These are phyloP conservation scores for Campylomormyrus numenius DNA, from an alignment of 2,113 vertebrate genomes.

Conservation along the genomic window DNA sequence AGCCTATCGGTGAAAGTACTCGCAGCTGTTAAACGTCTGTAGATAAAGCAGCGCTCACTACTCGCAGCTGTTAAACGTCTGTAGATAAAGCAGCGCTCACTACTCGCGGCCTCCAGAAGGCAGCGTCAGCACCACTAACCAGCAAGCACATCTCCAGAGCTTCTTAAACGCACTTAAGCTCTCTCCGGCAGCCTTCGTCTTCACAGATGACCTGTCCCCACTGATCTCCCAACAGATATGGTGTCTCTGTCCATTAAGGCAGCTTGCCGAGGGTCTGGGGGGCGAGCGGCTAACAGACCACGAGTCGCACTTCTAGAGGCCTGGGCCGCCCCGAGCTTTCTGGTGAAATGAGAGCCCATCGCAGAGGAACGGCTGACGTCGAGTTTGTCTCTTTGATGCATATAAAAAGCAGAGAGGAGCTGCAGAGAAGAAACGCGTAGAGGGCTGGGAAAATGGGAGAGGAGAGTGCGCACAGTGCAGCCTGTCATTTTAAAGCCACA, in stretches of 20 bases:
- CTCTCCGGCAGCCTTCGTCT: not conserved
- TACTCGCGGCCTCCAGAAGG: not conserved
- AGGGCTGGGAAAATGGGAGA: not conserved
- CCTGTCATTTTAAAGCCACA: constrained; percentile 7
- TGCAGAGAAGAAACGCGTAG: too few relatives aligned
- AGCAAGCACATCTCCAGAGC: not conserved
- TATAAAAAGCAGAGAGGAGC: not conserved
- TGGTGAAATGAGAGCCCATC: not conserved
- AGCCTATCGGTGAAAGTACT: too few relatives aligned
- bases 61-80: not conserved
- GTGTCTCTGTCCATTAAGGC: not conserved
- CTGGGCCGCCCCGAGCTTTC: not conserved
- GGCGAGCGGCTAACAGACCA: not conserved
- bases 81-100: not conserved
- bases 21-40: not conserved
- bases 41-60: not conserved
- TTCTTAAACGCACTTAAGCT: not conserved
- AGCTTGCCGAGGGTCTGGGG: not conserved
- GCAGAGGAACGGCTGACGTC: not conserved
- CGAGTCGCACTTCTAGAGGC: not conserved
- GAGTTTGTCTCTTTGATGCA: not conserved
- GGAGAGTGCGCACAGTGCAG: not conserved
- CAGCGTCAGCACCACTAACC: not conserved
- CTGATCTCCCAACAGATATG: not conserved
- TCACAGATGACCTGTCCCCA: not conserved